These are phyloP conservation scores for Oppia nitens DNA, from an alignment of 1,140 invertebrate genomes.

Conservation along the genomic window DNA sequence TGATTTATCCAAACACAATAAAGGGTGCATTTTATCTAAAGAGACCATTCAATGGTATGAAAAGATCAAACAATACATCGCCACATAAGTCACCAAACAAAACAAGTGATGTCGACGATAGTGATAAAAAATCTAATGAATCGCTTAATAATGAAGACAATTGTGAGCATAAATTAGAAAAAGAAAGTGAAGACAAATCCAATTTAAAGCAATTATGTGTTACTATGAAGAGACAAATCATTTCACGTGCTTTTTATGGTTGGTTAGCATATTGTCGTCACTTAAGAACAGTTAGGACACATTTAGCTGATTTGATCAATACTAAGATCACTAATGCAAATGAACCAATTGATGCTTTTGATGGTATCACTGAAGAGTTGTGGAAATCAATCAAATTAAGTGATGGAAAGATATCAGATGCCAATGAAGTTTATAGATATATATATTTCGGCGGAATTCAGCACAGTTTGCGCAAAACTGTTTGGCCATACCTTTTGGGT, in stretches of 20 bases:
- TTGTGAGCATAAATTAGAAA: not conserved
- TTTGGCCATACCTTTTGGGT: slow-evolving; percentile 78
- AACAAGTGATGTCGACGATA: too few species aligned
- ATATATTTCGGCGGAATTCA: slow-evolving; percentile 73
- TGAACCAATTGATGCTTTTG: slow-evolving; percentile 25
- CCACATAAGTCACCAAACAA: slow-evolving; percentile 29
- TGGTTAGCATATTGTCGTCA: slow-evolving; percentile 87
- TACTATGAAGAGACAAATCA: slow-evolving; percentile 83
- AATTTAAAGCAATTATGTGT: slow-evolving; percentile 57
- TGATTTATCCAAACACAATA: slow-evolving; percentile 30
- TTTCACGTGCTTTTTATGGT: slow-evolving; percentile 86
- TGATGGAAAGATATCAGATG: slow-evolving; percentile 36
- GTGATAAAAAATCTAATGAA: not conserved
- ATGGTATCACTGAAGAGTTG: slow-evolving; percentile 46
- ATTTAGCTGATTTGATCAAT: slow-evolving; percentile 72
- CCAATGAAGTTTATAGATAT: slow-evolving; percentile 53
- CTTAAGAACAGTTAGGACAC: slow-evolving; percentile 71
- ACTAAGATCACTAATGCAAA: slow-evolving; percentile 23
- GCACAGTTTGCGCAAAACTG: slow-evolving; percentile 55
- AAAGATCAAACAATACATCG: slow-evolving; percentile 18
- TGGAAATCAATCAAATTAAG: slow-evolving; percentile 38
- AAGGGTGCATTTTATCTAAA: slow-evolving; percentile 4
- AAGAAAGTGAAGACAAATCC: slow-evolving; percentile 26
- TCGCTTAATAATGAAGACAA: not conserved
- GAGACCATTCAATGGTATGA: slow-evolving; percentile 10